Base-by-base conservation (phyloP, 2,888 invertebrate genomes). In the Chrysomela aeneicollis region DNA sequence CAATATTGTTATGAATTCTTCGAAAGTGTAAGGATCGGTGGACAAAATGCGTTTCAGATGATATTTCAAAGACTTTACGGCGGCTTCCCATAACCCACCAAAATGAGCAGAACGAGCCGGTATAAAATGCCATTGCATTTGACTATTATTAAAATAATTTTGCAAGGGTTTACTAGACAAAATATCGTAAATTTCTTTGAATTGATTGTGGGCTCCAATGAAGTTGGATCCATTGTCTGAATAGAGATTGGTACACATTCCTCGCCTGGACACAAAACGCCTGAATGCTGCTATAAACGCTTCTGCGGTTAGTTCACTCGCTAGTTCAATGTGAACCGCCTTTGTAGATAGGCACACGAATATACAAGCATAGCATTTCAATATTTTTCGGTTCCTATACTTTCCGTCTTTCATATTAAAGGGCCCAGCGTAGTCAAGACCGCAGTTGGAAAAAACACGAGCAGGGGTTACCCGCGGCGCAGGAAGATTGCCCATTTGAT, bases 51-150 rank as follows among this genome's bases (percentile, higher is more conserved):
- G 59, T 37, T 65, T 68, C 15, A 79, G 18, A 64, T 76, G 77
- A 60, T 55, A 59, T 67, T 81, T 80, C 0, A 71, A 62, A 0
- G 73, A 71, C 35, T 75, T 77, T 9, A 79, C 71, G 6, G 70
- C 74, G 2, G 75, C 72, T 59, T 80, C 80, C 78, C 77, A 78
- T 10, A 78, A 46, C 12, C 78, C 79, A 6, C 78, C 78, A 42
- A 74, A 74, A 54, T 76, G 71, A 1, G 76, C 76, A 8, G 75
- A 69, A 19, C 61, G 30, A 5, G 78, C 70, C 5, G 77, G 76
- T 55, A 74, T 77, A 64, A 77, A 78, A 10, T 66, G 35, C 62
- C 51, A 62, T 26, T 18, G 19, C 15, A 62, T 57, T 18, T 42
- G 17, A 15, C 6, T 53, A 10, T 30, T 12, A 18, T 12, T 12